Evolutionary conservation across 2,113 vertebrate genomes (phyloP).

Genomic region (Vombatus ursinus): DNA sequence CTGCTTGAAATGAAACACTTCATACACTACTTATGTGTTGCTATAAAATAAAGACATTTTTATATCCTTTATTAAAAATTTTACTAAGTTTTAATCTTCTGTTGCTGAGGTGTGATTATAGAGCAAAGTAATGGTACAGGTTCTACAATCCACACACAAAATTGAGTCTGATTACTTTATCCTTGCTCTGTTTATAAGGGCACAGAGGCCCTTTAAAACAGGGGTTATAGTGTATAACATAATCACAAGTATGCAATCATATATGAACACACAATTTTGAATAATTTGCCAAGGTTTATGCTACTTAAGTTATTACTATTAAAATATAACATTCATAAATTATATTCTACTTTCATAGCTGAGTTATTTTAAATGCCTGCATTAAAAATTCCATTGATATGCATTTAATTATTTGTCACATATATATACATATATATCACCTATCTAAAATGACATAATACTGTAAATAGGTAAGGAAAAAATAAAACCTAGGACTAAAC

Average conservation of each 20-base stretch:
- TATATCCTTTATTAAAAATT: constrained; percentile 17
- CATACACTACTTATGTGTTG: not conserved
- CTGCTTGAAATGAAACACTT: constrained; percentile 36
- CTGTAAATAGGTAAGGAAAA: not conserved
- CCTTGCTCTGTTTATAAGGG: not conserved
- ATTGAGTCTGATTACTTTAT: constrained; percentile 28
- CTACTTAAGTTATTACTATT: not conserved
- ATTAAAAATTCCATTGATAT: constrained; percentile 19
- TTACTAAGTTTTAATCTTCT: constrained; percentile 1
- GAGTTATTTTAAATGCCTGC: not conserved
- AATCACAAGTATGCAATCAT: not conserved
- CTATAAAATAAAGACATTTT: constrained; percentile 29
- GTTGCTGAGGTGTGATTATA: not conserved
- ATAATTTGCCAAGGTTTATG: not conserved
- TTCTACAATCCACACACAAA: constrained; percentile 1
- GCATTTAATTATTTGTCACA: not conserved
- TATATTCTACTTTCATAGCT: not conserved
- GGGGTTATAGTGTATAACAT: not conserved
- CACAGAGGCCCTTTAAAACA: not conserved
- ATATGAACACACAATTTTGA: not conserved
- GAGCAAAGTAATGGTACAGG: not conserved
- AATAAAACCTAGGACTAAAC: not conserved
- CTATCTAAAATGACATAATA: not conserved
- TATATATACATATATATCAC: not conserved
- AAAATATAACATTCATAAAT: not conserved